Evolutionary conservation across 2,797 vertebrate genomes (phyloP).

Genomic region (Sebastiscus tertius): DNA sequence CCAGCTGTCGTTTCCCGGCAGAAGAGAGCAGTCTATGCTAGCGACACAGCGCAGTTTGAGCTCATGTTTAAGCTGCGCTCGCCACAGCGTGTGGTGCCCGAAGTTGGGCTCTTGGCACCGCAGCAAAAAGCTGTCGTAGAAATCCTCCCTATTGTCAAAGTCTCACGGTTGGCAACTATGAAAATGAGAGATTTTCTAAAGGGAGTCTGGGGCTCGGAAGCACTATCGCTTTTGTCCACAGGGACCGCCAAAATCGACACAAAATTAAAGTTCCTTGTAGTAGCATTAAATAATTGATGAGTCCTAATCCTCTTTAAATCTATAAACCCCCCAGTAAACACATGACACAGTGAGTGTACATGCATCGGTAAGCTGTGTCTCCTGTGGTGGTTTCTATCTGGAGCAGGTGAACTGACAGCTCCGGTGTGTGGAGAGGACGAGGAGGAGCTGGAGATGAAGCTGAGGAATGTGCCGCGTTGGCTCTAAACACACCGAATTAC

Average conservation of each 20-base stretch:
- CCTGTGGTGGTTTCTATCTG: neutral
- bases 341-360: neutral
- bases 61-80: no score
- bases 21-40: no score
- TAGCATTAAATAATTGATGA: neutral
- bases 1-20: no score
- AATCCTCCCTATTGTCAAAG: no score
- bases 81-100: no score
- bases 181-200: no score
- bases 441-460: neutral
- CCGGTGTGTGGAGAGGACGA: neutral
- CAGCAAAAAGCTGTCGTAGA: no score
- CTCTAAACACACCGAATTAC: conserved; percentile 4
- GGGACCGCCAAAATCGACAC: neutral
- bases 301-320: neutral
- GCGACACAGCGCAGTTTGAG: no score
- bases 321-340: neutral
- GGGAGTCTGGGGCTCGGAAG: no score
- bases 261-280: neutral
- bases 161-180: no score
- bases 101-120: no score
- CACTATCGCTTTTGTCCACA: no score
- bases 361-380: neutral
- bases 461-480: neutral
- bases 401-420: conserved; percentile 14